Conservation (phyloP, 2,113 vertebrate genomes). For the Meles meles region DNA sequence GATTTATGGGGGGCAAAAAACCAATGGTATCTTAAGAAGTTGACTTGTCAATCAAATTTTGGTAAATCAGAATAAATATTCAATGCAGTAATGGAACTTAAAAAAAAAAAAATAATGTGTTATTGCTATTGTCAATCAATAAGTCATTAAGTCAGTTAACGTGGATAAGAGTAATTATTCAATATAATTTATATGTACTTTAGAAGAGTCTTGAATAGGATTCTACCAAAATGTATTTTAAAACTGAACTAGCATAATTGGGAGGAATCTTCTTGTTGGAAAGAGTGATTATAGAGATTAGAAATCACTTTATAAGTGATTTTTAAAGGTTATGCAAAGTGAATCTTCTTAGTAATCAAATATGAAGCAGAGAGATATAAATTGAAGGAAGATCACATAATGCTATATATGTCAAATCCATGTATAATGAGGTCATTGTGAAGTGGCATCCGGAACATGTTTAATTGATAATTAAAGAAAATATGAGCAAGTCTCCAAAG, state of each 20-base stretch:
- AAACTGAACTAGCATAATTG: not conserved
- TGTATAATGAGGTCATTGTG: not conserved
- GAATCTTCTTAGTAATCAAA: not conserved
- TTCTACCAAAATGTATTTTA: not conserved
- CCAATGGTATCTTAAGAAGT: not conserved
- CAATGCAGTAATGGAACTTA: not conserved
- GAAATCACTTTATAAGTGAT: not conserved
- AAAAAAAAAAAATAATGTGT: too few relatives aligned
- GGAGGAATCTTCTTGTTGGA: not conserved
- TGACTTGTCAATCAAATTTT: not conserved
- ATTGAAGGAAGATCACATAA: not conserved
- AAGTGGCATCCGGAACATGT: not conserved
- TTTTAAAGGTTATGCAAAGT: not conserved
- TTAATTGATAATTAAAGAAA: not conserved
- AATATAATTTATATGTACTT: not conserved
- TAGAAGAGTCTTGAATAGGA: not conserved
- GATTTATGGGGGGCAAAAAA: not conserved
- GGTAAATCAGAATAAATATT: conserved; percentile 11
- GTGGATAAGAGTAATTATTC: not conserved
- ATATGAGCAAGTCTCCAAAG: not conserved
- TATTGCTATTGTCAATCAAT: not conserved
- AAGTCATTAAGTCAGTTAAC: not conserved
- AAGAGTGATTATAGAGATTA: not conserved
- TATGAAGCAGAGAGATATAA: not conserved
- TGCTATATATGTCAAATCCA: not conserved